phyloP scores from a whole-genome alignment of 2,113 vertebrate genomes.

The Peromyscus leucopus region DNA sequence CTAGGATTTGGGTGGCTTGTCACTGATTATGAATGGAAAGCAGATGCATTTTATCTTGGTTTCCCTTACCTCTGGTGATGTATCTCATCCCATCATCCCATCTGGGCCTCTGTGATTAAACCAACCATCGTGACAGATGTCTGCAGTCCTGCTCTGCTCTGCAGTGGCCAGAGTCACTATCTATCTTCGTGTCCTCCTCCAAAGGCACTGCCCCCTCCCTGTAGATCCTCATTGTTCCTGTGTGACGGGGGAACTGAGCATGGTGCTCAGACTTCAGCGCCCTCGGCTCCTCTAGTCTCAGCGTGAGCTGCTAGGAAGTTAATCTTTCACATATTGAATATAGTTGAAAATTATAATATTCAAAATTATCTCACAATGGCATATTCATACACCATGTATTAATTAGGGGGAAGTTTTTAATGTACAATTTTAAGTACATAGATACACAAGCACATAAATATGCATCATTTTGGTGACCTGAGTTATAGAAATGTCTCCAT shows the following conservation, averaged over 20 bases:
- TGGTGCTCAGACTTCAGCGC: neutral
- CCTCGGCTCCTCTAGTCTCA: neutral
- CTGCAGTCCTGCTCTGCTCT: neutral
- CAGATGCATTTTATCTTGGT: neutral
- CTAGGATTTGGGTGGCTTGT: neutral
- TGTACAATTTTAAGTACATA: conserved; percentile 11
- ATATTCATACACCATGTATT: neutral
- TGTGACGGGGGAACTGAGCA: neutral
- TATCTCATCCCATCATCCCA: neutral
- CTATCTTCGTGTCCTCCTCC: neutral
- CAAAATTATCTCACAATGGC: neutral
- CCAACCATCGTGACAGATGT: neutral
- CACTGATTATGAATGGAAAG: neutral
- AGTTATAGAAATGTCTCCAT: conserved; percentile 35
- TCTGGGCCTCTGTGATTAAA: neutral
- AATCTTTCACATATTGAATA: neutral
- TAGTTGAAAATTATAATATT: neutral
- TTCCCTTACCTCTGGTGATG: neutral
- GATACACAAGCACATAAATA: neutral
- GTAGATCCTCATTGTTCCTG: neutral
- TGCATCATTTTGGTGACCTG: neutral
- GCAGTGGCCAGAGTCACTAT: neutral
- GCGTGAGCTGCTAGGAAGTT: neutral
- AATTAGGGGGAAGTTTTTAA: neutral
- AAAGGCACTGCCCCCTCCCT: neutral